These are phyloP conservation scores for Lepidocyrtinus sp. DNA, from an alignment of 2,888 invertebrate species.

Conservation along the genomic window DNA sequence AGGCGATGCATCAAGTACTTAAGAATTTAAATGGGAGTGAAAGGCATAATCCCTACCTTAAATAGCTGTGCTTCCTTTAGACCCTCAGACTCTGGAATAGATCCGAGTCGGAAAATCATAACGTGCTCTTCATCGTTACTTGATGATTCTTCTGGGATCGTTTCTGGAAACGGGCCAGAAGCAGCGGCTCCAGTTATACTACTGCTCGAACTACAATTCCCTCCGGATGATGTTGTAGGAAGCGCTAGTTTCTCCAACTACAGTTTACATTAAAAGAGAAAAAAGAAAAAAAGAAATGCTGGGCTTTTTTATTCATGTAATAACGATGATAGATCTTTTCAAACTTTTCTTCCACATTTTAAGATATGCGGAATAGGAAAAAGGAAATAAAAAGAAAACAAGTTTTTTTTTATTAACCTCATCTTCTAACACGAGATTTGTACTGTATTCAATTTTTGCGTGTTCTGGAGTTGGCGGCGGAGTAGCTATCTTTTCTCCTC, in stretches of 20 bases:
- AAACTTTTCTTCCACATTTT: background rate
- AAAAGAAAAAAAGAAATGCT: constrained; percentile 25
- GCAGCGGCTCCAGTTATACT: constrained; percentile 53
- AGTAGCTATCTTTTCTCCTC: constrained; percentile 65
- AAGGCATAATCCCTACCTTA: constrained; percentile 76
- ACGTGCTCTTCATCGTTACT: constrained; percentile 94
- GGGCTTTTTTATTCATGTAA: background rate
- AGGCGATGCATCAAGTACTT: constrained; percentile 8
- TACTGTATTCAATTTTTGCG: constrained; percentile 68
- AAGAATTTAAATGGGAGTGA: constrained; percentile 13
- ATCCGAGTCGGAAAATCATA: constrained; percentile 88
- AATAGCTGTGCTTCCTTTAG: constrained; percentile 85
- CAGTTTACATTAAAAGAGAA: constrained; percentile 37
- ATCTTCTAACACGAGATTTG: constrained; percentile 69
- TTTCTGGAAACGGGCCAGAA: constrained; percentile 84
- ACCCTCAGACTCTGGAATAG: constrained; percentile 81
- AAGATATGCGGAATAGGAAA: constrained; percentile 16
- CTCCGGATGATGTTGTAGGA: constrained; percentile 58
- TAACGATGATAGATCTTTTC: constrained; percentile 14
- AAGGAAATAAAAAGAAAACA: constrained; percentile 31
- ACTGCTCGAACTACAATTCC: constrained; percentile 45
- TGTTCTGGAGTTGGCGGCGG: constrained; percentile 70
- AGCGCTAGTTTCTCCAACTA: constrained; percentile 69
- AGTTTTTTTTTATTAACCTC: constrained; percentile 63
- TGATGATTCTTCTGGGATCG: constrained; percentile 93